phyloP scores from a whole-genome alignment of 2,888 invertebrate genomes.

The Pachydiplax longipennis region DNA sequence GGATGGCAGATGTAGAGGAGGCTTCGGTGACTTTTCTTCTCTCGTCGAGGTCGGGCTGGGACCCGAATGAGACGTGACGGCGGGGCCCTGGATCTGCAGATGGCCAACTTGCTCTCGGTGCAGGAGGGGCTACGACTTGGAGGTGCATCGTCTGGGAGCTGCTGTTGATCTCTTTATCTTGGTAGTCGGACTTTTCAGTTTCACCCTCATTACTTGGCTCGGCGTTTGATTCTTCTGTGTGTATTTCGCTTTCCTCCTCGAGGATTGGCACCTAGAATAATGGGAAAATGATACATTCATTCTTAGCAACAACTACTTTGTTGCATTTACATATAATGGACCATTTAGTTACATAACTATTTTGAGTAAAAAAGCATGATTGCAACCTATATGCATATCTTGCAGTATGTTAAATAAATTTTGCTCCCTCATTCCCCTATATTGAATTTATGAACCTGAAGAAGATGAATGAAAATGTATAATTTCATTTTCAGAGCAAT shows the following conservation, averaged over 20 bases:
- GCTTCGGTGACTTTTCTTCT: slow-evolving; percentile 60
- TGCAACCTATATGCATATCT: too few relatives aligned
- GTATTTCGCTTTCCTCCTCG: slow-evolving; percentile 31
- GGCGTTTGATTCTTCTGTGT: slow-evolving; percentile 50
- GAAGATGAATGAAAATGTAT: too few relatives aligned
- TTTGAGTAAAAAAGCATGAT: too few relatives aligned
- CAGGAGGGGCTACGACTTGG: slow-evolving; percentile 77
- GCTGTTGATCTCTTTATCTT: slow-evolving; percentile 60
- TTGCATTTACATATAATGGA: too few relatives aligned
- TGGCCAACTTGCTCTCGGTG: slow-evolving; percentile 80
- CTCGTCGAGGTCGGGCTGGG: slow-evolving; percentile 70
- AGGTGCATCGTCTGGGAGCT: slow-evolving; percentile 74
- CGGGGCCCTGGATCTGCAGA: slow-evolving; percentile 72
- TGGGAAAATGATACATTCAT: too few relatives aligned
- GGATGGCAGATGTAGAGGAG: slow-evolving; percentile 59
- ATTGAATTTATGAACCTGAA: too few relatives aligned
- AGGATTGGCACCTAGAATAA: background rate
- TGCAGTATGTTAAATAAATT: too few relatives aligned
- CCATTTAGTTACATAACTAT: too few relatives aligned
- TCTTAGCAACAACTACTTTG: too few relatives aligned
- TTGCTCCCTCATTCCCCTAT: too few relatives aligned
- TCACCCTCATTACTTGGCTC: slow-evolving; percentile 51
- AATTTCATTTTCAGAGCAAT: too few relatives aligned
- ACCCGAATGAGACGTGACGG: slow-evolving; percentile 71
- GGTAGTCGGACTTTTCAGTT: slow-evolving; percentile 50